Conservation (phyloP, 2,888 invertebrate genomes). For the Quadroppia sp. region DNA sequence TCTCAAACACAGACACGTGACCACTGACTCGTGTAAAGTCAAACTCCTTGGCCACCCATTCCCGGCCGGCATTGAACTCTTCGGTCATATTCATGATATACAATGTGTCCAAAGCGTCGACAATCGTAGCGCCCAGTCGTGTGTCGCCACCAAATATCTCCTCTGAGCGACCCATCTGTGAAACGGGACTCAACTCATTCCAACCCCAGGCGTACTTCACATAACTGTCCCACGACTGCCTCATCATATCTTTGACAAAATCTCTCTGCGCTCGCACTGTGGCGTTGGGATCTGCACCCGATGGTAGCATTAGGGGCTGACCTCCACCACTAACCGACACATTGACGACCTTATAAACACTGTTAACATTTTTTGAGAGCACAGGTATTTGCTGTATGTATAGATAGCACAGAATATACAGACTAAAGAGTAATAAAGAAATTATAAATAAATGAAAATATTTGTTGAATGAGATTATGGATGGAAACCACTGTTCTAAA, state of each 20-base stretch:
- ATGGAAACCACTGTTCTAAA: no score
- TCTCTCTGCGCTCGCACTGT: constrained; percentile 20
- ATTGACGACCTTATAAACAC: background rate
- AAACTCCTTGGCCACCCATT: constrained; percentile 91
- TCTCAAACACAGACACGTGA: constrained; percentile 96
- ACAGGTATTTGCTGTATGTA: no score
- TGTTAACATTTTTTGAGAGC: background rate
- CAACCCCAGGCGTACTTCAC: constrained; percentile 97
- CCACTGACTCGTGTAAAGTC: no score
- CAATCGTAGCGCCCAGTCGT: constrained; percentile 71
- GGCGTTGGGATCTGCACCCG: constrained; percentile 30
- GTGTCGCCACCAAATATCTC: constrained; percentile 43
- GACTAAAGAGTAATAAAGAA: no score
- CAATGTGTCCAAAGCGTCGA: constrained; percentile 93
- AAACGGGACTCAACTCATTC: constrained; percentile 90
- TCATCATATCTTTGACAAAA: constrained; percentile 84
- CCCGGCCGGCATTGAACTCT: constrained; percentile 85
- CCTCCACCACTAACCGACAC: background rate
- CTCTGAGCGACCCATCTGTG: constrained; percentile 79
- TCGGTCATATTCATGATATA: constrained; percentile 93
- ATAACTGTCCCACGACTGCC: constrained; percentile 96
- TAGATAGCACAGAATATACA: no score
- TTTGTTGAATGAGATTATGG: no score
- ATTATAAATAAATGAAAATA: no score
- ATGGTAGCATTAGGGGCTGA: constrained; percentile 11